Conservation (phyloP, 2,888 invertebrate genomes). For the Steromphala cineraria region DNA sequence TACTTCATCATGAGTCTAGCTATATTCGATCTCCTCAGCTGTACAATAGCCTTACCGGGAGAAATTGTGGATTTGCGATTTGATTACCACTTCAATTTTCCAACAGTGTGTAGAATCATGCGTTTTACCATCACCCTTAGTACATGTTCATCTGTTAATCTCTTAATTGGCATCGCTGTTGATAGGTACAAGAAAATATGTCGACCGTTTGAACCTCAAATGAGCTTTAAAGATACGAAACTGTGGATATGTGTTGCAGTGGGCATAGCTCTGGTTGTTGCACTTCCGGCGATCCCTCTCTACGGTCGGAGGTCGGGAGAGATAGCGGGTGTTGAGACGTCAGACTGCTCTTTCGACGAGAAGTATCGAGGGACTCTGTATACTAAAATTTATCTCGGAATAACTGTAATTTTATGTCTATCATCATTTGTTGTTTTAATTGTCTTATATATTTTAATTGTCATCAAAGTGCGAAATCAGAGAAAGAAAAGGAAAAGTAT, state of each 20-base stretch:
- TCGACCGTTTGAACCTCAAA: conserved; percentile 42
- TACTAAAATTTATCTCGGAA: conserved; percentile 6
- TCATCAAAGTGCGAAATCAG: conserved; percentile 18
- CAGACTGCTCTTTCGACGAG: conserved; percentile 24
- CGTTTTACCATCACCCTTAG: conserved; percentile 21
- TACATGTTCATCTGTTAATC: conserved; percentile 33
- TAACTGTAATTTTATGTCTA: conserved; percentile 16
- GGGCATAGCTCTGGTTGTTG: conserved; percentile 35
- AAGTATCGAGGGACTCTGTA: not conserved
- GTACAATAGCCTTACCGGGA: conserved; percentile 41
- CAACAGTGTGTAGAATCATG: conserved; percentile 18
- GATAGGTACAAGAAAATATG: conserved; percentile 49
- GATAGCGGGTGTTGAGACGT: conserved; percentile 11
- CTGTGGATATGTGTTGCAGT: conserved; percentile 33
- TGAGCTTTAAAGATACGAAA: conserved; percentile 41
- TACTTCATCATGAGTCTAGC: conserved; percentile 44
- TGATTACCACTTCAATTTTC: conserved; percentile 26
- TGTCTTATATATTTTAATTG: conserved; percentile 36
- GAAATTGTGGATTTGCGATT: conserved; percentile 44
- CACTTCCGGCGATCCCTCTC: conserved; percentile 40
- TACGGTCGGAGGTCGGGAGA: conserved; percentile 40
- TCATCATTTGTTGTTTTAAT: conserved; percentile 32
- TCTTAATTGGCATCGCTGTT: conserved; percentile 41
- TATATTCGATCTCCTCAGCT: conserved; percentile 45
- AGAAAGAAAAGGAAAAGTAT: not conserved